A percentile compares a stretch with the other conserved stretches of the same genome.
Evolutionary conservation across 2,113 vertebrate genomes (phyloP).

Genomic region (Glaucidium brasilianum): DNA sequence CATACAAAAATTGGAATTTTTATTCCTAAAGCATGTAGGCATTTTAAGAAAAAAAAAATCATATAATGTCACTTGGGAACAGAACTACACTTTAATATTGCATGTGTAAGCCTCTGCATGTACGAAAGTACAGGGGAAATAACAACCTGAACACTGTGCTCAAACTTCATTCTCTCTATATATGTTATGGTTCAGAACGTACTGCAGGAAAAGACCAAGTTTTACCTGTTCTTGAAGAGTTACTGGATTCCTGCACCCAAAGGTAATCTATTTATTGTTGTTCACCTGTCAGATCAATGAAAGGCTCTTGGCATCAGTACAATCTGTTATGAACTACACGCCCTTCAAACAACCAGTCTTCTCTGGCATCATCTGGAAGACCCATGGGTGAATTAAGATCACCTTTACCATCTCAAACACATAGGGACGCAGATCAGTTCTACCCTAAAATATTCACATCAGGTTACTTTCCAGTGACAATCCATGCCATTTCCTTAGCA

Average conservation of each 20-base stretch:
- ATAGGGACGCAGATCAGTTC: background rate
- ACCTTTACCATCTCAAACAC: background rate
- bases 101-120: background rate
- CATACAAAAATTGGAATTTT: background rate
- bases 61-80: background rate
- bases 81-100: background rate
- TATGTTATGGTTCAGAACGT: background rate
- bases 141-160: background rate
- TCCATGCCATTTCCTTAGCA: background rate
- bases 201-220: background rate
- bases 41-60: background rate
- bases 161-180: background rate
- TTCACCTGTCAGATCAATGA: background rate
- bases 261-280: background rate
- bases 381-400: background rate
- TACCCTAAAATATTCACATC: background rate
- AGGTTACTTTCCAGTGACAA: background rate
- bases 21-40: background rate
- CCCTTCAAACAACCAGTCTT: background rate
- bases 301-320: background rate
- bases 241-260: background rate
- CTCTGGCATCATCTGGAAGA: background rate
- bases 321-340: background rate
- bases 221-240: slow-evolving; percentile 24
- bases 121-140: background rate